Conservation (phyloP, 2,888 invertebrate genomes). For the Rhopalosiphum nymphaeae region DNA sequence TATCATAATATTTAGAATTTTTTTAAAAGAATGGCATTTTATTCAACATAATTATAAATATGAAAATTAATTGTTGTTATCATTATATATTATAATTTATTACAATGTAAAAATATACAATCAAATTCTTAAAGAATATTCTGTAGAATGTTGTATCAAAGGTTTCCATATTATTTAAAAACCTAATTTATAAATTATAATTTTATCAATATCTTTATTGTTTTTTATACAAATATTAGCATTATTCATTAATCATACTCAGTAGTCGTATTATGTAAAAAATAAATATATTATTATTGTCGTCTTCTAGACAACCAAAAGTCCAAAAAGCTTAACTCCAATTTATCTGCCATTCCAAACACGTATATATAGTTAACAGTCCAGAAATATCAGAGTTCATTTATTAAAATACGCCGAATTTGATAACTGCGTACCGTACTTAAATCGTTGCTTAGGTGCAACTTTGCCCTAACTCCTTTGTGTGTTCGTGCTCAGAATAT, state of each 20-base stretch:
- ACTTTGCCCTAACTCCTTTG: conserved; percentile 2
- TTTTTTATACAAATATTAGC: background rate
- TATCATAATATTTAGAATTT: background rate
- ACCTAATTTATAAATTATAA: background rate
- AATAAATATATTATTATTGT: background rate
- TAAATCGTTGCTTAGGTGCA: conserved; percentile 32
- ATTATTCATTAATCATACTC: background rate
- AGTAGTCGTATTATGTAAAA: background rate
- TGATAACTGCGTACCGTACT: conserved; percentile 40
- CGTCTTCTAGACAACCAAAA: background rate
- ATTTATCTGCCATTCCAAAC: background rate
- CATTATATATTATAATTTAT: background rate
- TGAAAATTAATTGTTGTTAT: background rate
- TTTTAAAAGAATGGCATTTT: background rate
- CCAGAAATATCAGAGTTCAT: conserved; percentile 4
- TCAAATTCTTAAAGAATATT: background rate
- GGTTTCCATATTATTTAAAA: background rate
- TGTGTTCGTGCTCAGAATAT: conserved; percentile 46
- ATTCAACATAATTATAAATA: background rate
- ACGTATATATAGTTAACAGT: background rate
- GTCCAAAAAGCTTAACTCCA: background rate
- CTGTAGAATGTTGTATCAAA: background rate
- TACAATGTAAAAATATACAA: background rate
- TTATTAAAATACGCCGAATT: conserved; percentile 24
- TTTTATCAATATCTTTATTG: background rate